A percentile compares a stretch with the other conserved stretches of the same genome.
phyloP scores from a whole-genome alignment of 2,797 vertebrate species.

The Protosalanx chinensis region DNA sequence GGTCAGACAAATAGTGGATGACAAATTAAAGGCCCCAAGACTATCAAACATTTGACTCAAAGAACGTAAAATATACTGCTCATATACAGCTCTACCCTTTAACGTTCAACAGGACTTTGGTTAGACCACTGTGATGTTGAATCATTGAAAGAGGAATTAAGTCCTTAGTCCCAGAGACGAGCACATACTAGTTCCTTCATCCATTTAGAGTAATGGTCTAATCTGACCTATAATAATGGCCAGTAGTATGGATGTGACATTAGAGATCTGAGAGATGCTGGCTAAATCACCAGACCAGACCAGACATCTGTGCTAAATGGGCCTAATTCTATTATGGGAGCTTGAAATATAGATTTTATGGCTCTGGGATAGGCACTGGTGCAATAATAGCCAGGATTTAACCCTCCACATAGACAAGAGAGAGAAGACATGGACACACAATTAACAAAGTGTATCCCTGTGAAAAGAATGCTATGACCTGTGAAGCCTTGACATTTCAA shows the following conservation, averaged over 20 bases:
- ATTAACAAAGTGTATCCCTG: slow-evolving; percentile 4
- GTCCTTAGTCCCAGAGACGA: neutral
- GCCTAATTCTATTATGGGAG: slow-evolving; percentile 15
- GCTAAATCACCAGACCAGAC: neutral
- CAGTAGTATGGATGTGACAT: neutral
- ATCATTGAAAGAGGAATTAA: neutral
- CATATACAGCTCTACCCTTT: too few relatives aligned
- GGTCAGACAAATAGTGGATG: neutral
- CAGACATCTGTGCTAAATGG: slow-evolving; percentile 5
- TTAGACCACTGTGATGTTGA: neutral
- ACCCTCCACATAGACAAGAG: neutral
- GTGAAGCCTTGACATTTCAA: slow-evolving; percentile 4
- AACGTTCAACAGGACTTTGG: too few relatives aligned
- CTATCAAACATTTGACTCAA: neutral
- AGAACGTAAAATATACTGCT: too few relatives aligned
- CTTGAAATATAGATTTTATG: slow-evolving; percentile 16
- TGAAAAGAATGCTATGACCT: neutral
- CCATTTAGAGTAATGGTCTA: neutral
- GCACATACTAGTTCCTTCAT: neutral
- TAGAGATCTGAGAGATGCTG: neutral
- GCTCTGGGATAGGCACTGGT: slow-evolving; percentile 3
- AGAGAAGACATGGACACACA: neutral
- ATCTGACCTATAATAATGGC: neutral
- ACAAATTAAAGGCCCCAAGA: neutral
- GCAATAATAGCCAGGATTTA: slow-evolving; percentile 18